Base-by-base conservation (phyloP, 2,888 invertebrate species). In the Pachycephus smyrnensis region DNA sequence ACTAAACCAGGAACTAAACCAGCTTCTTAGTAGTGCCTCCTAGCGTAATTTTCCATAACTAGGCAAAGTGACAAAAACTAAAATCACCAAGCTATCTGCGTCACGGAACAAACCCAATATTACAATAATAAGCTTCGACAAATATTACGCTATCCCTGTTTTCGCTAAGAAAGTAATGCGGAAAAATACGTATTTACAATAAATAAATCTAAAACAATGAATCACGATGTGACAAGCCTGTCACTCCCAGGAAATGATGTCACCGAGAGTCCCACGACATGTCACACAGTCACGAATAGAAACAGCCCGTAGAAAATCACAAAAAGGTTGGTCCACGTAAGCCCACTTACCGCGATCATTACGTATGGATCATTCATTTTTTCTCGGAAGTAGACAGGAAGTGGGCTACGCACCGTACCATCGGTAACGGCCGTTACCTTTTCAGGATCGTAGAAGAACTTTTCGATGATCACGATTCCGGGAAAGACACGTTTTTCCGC, bases 261-360 rank as follows among this genome's bases (percentile, higher is more conserved):
- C 77, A 73, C 33, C 75, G 37, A 73, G 73, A 73, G 37, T 35
- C 55, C 68, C 75, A 55, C 73, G 69, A 74, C 74, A 69, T 78
- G 74, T 78, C 78, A 74, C 76, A 76, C 40, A 36, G 76, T 68
- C 35, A 71, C 55, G 40, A 73, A 74, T 69, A 77, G 71, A 76
- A 79, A 75, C 71, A 79, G 74, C 69, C 74, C 31, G 37, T 31
- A 68, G 74, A 55, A 69, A 78, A 30, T 35, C 68, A 69, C 35
- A 37, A 68, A 37, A 37, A 32, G 35, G 76, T 31, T 37, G 37
- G 68, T 37, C 36, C 77, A 31, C 36, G 77, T 73, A 77, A 75
- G 55, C 55, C 55, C 55, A 55, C 55, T 55, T 55, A 55, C 55
- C 55, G 23, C 55, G 23, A 55, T 55, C 55, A 55, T 55, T 55